Base-by-base conservation (phyloP, 2,113 vertebrate genomes). In the Gracilinanus agilis region DNA sequence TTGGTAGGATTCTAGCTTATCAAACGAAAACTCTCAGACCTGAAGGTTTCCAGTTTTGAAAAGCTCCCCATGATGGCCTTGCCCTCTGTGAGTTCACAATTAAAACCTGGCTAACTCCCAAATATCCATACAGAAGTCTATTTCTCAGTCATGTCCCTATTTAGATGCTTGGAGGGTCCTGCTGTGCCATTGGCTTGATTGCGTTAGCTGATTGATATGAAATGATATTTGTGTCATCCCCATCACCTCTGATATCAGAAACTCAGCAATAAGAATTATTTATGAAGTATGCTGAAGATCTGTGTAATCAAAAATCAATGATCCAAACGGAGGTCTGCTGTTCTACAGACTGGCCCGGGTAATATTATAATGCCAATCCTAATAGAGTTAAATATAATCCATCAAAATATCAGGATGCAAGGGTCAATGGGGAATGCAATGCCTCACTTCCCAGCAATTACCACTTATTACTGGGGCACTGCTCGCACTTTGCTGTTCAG, bases 311-410 rank as follows among this genome's bases (percentile, higher is more conserved):
- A 99, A 99, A 99, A 99, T 99, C 99, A 99, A 99, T 99, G 98
- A 98, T 97, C 98, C 98, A 94, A 96, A 96, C 58, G 90, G 97
- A 96, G 96, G 93, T 90, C 97, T 97, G 95, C 96, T 98, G 97
- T 98, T 97, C 96, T 96, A 94, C 97, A 97, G 98, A 95, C 97
- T 96, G 95, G 98, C 97, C 98, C 98, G 99, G 99, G 98, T 99
- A 99, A 99, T 99, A 99, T 99, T 99, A 99, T 99, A 98, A 99
- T 99, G 99, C 99, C 99, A 99, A 99, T 99, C 99, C 99, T 99
- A 99, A 99, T 99, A 98, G 99, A 99, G 99, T 99, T 99, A 99
- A 99, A 99, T 98, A 98, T 99, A 99, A 99, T 99, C 99, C 98
- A 99, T 99, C 96, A 98, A 99, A 99, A 99, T 99, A 99, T 98